Base-by-base conservation (phyloP, 2,113 vertebrate species). In the Chaenogobius annularis region DNA sequence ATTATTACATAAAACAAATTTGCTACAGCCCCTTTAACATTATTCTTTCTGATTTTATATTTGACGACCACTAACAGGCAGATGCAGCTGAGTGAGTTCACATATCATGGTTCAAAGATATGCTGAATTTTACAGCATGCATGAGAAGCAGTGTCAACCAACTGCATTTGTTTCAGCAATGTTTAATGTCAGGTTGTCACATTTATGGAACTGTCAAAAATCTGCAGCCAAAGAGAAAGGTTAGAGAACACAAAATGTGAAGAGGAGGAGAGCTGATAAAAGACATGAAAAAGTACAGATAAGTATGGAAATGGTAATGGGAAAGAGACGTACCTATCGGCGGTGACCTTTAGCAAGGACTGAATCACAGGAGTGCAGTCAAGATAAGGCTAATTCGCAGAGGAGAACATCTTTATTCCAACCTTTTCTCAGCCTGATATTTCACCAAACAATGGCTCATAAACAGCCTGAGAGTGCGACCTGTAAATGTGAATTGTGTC, bases 401-500 rank as follows among this genome's bases (percentile, higher is more conserved):
- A 72, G 76, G 76, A 75, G 72, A 74, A 85, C 82, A 79, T 89
- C 78, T 89, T 85, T 83, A 87, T 85, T 86, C 78, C 69, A 84
- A 78, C 85, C 80, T 87, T 87, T 91, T 77, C 85, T 80, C 56
- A 72, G 37, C 68, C 73, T 86, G 83, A 83, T 89, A 85, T 89
- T 88, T 88, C 70, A 54, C 17, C 79, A 65, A 80, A 82, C 83
- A 82, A 68, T 75, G 56, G 43, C 62, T 71, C 73, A 63, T 72
- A 74, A 87, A 83, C 74, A 75, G 43, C 7, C 43, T 12, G 50
- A 72, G 58, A 59, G 22, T 69, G 31, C 7, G 46, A 79, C 69
- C 83, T 82, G 77, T 55, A 74, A 78, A 76, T 55, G 52, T 48
- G 69, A 81, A 72, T 67, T 64, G 20, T 54, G 70, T 75, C 65